Base-by-base conservation (phyloP, 1,140 invertebrate genomes). In the Melipona quadrifasciata region DNA sequence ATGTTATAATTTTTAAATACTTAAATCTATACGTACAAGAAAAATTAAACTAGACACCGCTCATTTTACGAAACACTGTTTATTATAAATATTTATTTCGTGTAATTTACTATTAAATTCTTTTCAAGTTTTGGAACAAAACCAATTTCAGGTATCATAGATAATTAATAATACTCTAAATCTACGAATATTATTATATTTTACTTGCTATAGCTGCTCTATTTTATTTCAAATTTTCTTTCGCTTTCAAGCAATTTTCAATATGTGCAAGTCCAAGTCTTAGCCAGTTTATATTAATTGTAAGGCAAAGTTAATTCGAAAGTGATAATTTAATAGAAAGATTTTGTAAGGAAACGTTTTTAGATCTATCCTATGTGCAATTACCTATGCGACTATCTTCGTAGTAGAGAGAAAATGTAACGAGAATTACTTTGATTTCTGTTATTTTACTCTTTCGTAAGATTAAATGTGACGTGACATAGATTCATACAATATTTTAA, bases 281-380 rank as follows among this genome's bases (percentile, higher is more conserved):
- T 70, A 47, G 68, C 1, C 47, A 70, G 39, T 47, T 21, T 34
- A n/a, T 21, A 21, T 1, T 5, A 24, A 34, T 11, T 34, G 6
- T 70, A n/a, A 70, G 34, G 14, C 68, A 19, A 19, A 77, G 4
- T 80, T 65, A 21, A 39, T 55, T 53, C n/a, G 4, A 64, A 31
- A 80, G 10, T 57, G 47, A 65, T 65, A 72, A 11, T 34, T 57
- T 17, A 31, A 55, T 72, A 79, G 58, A 84, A 76, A 80, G 76
- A 72, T 14, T 76, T 34, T 53, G 39, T 24, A n/a, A 57, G n/a
- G 12, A 67, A 76, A 65, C 10, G 5, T 67, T 67, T 64, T 64
- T 75, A 64, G 21, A 21, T 76, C 47, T 16, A 65, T 24, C 47
- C 53, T 2, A 19, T 16, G 24, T 70, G 16, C 5, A 39, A 39